Evolutionary conservation across 2,888 invertebrate genomes (phyloP), one percentile per base, ranked within the genome.

Genomic region (Plagodis dolabraria): DNA sequence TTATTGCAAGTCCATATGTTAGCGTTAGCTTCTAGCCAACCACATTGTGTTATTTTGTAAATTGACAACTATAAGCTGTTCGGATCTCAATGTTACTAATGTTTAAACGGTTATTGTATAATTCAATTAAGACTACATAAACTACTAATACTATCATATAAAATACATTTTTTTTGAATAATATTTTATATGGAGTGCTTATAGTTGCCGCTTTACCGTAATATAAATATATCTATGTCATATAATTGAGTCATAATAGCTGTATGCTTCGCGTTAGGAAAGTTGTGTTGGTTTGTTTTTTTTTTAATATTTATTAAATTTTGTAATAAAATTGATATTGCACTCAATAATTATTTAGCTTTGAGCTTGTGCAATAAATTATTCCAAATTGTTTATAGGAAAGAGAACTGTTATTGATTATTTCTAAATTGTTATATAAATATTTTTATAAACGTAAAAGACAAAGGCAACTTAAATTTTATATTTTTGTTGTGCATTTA

Each of bases 401-500:
- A 79, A 75, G 66, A 77, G 79, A 86, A 85, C 77, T 88, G 86
- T 89, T 90, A 83, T 86, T 42, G 78, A 83, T 91, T 87, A 89
- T 89, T 90, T 91, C 90, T 85, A 90, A 91, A 91, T 90, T 90
- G 87, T 91, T 91, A 89, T 86, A 87, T 79, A 80, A 82, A 85
- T 90, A 90, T 91, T 89, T 91, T 89, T 90, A 79, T 89, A 89
- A 87, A 82, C 84, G 68, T 86, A 89, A 91, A 92, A 92, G 92
- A 92, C 92, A 88, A 86, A 86, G 87, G 85, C 91, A 87, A 91
- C 89, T 85, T 84, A 85, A 89, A 90, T 89, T 58, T 54, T 84
- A 77, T 89, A 87, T 89, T 92, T 92, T 87, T 87, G 89, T 91
- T 92, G 92, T 92, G 92, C 92, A 92, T 92, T 92, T 92, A 92